Conservation (phyloP, 1,140 invertebrate species). For the Drosophila jambulina region DNA sequence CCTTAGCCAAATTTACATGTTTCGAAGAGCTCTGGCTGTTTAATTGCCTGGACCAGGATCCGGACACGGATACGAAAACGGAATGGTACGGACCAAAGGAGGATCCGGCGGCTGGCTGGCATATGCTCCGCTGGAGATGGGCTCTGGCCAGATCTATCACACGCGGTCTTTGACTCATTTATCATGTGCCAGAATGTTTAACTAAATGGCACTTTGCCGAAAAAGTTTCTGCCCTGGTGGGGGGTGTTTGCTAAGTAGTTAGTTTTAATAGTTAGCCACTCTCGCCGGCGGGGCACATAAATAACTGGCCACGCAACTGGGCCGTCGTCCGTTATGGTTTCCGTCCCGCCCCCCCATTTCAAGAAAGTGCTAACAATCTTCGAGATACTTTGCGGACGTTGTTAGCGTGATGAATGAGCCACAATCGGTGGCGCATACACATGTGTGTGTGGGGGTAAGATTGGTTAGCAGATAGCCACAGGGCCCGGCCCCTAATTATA, state of each 20-base stretch:
- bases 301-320: constrained; percentile 67
- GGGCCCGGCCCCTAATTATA: constrained; percentile 43
- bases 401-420: constrained; percentile 64
- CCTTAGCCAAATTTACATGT: constrained; percentile 63
- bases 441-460: constrained; percentile 1
- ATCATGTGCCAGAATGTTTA: constrained; percentile 82
- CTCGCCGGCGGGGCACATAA: constrained; percentile 61
- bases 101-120: constrained; percentile 23
- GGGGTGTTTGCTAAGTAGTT: constrained; percentile 78
- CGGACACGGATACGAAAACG: constrained; percentile 17
- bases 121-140: constrained; percentile 67
- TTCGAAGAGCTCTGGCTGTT: constrained; percentile 53
- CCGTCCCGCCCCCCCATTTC: constrained; percentile 6
- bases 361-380: constrained; percentile 77
- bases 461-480: background rate
- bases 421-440: constrained; percentile 22
- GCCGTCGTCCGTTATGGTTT: constrained; percentile 27
- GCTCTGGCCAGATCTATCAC: constrained; percentile 51
- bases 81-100: constrained; percentile 6
- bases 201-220: constrained; percentile 79
- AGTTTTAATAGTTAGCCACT: constrained; percentile 77
- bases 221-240: constrained; percentile 52
- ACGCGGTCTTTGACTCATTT: constrained; percentile 70
- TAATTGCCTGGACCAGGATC: constrained; percentile 61
- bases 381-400: constrained; percentile 71